Conservation (phyloP, 2,888 invertebrate species). For the Volucella inflata region DNA sequence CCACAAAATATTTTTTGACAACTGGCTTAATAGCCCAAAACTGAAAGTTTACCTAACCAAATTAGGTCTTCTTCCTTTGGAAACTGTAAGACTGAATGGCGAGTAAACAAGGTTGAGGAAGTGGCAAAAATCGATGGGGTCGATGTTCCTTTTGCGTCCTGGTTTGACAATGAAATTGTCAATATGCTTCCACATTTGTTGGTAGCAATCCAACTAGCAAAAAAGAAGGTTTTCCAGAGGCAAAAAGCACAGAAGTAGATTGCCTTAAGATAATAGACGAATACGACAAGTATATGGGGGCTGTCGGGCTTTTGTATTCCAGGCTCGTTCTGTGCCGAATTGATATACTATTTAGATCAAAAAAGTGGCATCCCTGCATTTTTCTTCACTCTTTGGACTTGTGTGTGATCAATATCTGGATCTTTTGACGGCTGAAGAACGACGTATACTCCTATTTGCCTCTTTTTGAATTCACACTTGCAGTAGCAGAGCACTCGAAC, state of each 20-base stretch:
- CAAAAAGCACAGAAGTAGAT: too few species aligned
- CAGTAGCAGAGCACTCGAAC: conserved; percentile 15
- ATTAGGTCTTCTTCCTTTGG: conserved; percentile 37
- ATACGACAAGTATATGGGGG: too few species aligned
- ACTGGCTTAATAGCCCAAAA: conserved; percentile 66
- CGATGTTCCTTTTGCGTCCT: too few species aligned
- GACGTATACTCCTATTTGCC: neutral
- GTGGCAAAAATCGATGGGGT: too few species aligned
- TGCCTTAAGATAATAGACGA: too few species aligned
- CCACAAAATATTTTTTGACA: conserved; percentile 23
- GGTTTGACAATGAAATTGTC: too few species aligned
- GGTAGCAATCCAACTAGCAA: too few species aligned
- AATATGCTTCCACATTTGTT: too few species aligned
- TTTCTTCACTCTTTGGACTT: conserved; percentile 24
- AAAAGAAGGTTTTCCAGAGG: too few species aligned
- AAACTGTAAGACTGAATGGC: conserved; percentile 53
- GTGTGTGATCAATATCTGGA: neutral
- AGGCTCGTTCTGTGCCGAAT: too few species aligned
- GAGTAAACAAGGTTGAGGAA: conserved; percentile 9
- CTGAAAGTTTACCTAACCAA: conserved; percentile 46
- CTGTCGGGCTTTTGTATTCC: too few species aligned
- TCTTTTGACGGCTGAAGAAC: conserved; percentile 1
- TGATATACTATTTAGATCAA: too few species aligned
- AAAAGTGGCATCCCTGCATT: neutral
- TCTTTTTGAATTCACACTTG: conserved; percentile 1